These are phyloP conservation scores for Spodoptera picta DNA, from an alignment of 2,888 invertebrate species.

Conservation along the genomic window DNA sequence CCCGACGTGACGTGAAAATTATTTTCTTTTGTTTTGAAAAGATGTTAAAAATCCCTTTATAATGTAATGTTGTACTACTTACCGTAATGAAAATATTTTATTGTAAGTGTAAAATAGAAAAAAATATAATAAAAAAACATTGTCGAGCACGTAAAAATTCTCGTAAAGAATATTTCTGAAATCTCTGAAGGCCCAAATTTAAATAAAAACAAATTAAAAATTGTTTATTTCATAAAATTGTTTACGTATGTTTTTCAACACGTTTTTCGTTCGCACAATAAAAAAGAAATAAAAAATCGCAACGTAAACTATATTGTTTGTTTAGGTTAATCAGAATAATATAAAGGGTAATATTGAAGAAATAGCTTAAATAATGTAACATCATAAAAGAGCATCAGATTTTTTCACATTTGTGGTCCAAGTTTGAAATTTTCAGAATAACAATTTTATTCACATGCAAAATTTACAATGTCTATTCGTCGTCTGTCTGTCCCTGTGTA, in stretches of 20 bases:
- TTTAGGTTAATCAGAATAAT: constrained; percentile 69
- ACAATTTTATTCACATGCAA: no score
- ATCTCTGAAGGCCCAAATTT: no score
- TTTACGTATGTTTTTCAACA: background rate
- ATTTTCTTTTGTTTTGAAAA: constrained; percentile 60
- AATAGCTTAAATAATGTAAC: constrained; percentile 50
- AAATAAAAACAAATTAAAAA: no score
- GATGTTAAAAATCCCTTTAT: constrained; percentile 59
- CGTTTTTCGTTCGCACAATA: constrained; percentile 22
- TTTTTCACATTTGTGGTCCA: constrained; percentile 7
- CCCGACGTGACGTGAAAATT: constrained; percentile 67
- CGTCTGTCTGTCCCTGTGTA: no score
- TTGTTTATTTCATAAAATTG: background rate
- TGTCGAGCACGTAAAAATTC: background rate
- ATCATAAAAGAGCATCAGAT: constrained; percentile 34
- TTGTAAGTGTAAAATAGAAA: constrained; percentile 10
- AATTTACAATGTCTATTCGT: no score
- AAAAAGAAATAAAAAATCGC: constrained; percentile 39
- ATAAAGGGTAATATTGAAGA: constrained; percentile 64
- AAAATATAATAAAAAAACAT: constrained; percentile 13
- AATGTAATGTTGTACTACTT: constrained; percentile 56
- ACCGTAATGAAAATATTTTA: constrained; percentile 36
- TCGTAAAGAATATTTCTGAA: no score
- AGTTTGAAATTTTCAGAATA: constrained; percentile 20
- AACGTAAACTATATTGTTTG: constrained; percentile 62